These are phyloP conservation scores for Meandrina meandrites DNA, from an alignment of 92 coral and sea anemone genomes.

Conservation along the genomic window DNA sequence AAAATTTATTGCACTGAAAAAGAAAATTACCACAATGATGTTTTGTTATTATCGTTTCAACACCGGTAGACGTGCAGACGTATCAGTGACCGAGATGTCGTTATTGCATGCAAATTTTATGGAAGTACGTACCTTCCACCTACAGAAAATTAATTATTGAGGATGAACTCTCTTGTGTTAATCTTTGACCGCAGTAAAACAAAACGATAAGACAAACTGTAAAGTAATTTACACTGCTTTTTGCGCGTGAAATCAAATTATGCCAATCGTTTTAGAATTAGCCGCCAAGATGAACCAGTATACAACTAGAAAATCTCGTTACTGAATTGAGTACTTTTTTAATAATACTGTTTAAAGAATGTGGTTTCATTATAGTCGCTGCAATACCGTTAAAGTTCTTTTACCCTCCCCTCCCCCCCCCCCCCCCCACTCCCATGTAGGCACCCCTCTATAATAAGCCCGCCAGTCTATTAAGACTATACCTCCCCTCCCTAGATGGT, in stretches of 20 bases:
- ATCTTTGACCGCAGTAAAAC: neutral
- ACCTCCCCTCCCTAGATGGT: no score
- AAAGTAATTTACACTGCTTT: neutral
- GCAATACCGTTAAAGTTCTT: no score
- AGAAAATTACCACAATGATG: neutral
- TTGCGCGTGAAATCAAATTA: neutral
- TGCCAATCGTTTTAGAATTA: neutral
- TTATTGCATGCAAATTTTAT: slow-evolving; percentile 13
- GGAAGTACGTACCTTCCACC: no score
- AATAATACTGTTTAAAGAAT: no score
- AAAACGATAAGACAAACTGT: neutral
- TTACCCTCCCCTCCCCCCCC: no score
- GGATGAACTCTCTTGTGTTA: no score
- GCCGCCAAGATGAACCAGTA: neutral
- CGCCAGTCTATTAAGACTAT: no score
- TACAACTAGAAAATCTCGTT: neutral
- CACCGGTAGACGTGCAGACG: slow-evolving; percentile 8
- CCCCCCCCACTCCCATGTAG: no score
- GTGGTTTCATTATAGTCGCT: no score
- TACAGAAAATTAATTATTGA: no score
- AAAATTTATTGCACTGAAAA: neutral
- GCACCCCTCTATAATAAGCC: no score
- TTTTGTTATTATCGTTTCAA: neutral
- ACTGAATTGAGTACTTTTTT: neutral
- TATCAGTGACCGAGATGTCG: slow-evolving; percentile 8